Evolutionary conservation across 2,113 vertebrate genomes (phyloP).

Genomic region (Callipepla californica): DNA sequence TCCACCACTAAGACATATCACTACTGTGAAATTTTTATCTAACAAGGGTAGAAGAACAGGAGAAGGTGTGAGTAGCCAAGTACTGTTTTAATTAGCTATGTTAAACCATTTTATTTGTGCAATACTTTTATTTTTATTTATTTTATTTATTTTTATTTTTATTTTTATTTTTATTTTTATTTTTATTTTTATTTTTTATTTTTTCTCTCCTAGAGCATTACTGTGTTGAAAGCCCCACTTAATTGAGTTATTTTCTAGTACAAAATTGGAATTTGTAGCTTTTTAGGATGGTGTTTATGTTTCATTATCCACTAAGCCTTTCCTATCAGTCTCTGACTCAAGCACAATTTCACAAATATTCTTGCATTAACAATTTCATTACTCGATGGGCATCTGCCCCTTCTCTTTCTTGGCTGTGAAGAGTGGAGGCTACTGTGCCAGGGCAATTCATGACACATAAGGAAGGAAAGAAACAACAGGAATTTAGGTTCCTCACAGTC

Average conservation of each 20-base stretch:
- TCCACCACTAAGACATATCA: background rate
- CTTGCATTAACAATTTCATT: background rate
- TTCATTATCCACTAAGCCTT: background rate
- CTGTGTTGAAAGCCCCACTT: background rate
- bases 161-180: too few relatives aligned
- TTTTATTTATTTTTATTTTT: too few relatives aligned
- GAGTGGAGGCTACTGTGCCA: background rate
- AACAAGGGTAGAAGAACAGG: background rate
- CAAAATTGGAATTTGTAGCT: background rate
- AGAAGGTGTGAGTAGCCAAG: background rate
- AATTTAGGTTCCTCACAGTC: background rate
- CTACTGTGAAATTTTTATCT: background rate
- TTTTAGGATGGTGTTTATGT: accelerated
- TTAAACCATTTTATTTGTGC: background rate
- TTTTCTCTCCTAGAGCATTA: background rate
- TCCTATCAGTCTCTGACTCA: accelerated
- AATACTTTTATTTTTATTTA: background rate
- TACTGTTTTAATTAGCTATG: background rate
- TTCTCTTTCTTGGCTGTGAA: background rate
- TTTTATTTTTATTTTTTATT: too few relatives aligned
- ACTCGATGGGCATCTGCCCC: background rate
- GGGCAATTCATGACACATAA: background rate
- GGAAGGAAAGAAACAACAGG: background rate
- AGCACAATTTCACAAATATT: background rate
- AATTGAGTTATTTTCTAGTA: accelerated